phyloP scores from a whole-genome alignment of 2,113 vertebrate genomes.

The Sander lucioperca region DNA sequence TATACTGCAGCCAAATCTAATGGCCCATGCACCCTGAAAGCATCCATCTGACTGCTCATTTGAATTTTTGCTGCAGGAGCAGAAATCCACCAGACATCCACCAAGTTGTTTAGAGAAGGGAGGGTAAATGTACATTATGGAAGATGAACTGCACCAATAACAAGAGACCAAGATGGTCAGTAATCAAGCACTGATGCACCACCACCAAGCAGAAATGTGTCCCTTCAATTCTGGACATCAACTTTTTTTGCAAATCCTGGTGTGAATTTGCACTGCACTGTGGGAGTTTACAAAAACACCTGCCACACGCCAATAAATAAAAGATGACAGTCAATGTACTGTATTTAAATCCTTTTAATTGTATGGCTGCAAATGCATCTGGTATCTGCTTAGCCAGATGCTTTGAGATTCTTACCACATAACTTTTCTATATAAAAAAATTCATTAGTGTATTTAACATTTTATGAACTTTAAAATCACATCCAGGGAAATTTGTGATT shows the following conservation, averaged over 20 bases:
- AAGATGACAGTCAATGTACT: background rate
- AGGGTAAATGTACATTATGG: background rate
- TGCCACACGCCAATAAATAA: background rate
- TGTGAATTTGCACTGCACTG: too few relatives aligned
- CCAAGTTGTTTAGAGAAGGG: background rate
- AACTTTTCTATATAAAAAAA: background rate
- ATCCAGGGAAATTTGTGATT: background rate
- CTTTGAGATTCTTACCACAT: background rate
- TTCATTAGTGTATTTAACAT: background rate
- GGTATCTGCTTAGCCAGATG: background rate
- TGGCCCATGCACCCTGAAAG: background rate
- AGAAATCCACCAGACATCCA: background rate
- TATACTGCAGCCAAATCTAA: constrained; percentile 2
- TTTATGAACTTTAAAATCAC: background rate
- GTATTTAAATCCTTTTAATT: background rate
- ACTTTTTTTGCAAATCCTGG: background rate
- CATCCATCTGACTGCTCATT: constrained; percentile 12
- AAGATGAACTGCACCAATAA: background rate
- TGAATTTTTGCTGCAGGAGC: constrained; percentile 4
- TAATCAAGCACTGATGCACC: background rate
- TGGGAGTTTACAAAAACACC: background rate
- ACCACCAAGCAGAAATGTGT: background rate
- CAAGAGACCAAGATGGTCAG: background rate
- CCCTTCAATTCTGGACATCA: background rate
- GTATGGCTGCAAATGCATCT: background rate